Conservation (phyloP, 2,888 invertebrate genomes). For the Helleia helle region DNA sequence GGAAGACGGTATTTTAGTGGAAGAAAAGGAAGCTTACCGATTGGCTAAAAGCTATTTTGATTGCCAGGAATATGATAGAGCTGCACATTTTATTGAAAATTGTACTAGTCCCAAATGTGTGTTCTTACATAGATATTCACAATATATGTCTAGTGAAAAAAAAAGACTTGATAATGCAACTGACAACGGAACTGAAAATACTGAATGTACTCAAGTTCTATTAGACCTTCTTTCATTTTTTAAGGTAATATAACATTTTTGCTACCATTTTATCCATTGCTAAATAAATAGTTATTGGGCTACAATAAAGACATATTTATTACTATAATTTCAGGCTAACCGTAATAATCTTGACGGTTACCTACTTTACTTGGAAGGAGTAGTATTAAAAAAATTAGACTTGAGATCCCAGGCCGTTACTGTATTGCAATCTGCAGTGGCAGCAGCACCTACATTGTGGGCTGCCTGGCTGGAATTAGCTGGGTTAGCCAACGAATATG, state of each 20-base stretch:
- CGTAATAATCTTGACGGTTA: slow-evolving; percentile 89
- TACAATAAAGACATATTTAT: neutral
- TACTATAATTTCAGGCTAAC: slow-evolving; percentile 43
- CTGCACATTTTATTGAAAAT: slow-evolving; percentile 84
- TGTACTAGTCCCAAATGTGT: slow-evolving; percentile 80
- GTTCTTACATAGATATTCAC: slow-evolving; percentile 89
- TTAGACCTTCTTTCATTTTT: slow-evolving; percentile 59
- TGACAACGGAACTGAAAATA: slow-evolving; percentile 50
- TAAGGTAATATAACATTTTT: slow-evolving; percentile 36
- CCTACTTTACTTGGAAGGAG: slow-evolving; percentile 90
- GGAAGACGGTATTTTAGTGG: slow-evolving; percentile 61
- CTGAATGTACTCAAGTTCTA: slow-evolving; percentile 57
- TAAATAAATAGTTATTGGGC: neutral
- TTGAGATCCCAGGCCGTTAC: slow-evolving; percentile 84
- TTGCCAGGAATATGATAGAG: slow-evolving; percentile 91
- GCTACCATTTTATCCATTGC: neutral
- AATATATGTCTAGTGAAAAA: slow-evolving; percentile 92
- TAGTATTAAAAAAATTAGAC: slow-evolving; percentile 91
- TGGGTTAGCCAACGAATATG: slow-evolving; percentile 86
- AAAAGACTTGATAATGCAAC: slow-evolving; percentile 85
- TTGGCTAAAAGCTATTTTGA: slow-evolving; percentile 93
- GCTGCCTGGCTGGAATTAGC: slow-evolving; percentile 96
- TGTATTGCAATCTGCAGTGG: slow-evolving; percentile 84
- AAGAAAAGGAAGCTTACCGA: slow-evolving; percentile 82
- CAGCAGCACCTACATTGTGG: slow-evolving; percentile 91